Evolutionary conservation across 2,888 invertebrate genomes (phyloP), one percentile per base, ranked within the genome.

Genomic region (Tetramorium bicarinatum): DNA sequence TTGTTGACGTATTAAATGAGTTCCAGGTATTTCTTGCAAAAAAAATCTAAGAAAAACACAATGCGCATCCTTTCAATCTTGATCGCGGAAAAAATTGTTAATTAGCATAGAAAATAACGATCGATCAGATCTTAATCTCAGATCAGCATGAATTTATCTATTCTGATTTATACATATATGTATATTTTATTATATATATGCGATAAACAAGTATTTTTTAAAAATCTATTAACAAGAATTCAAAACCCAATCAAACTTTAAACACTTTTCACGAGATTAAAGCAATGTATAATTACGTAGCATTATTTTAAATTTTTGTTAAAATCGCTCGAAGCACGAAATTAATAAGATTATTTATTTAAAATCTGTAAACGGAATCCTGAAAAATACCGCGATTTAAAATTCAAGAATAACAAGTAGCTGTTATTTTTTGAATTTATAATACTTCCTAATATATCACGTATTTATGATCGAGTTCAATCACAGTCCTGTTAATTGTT

Each of bases 11-110:
- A 3, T 34, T 49, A n/a, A 66, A 66, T 4, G 18, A 41, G 25
- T 54, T 77, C 13, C 38, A 52, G 18, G 11, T 79, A 66, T 79
- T 79, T 41, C 21, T 79, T 21, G 2, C 6, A 56, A 69, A 47
- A 67, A 47, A 15, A 9, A 21, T 4, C 3, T 2, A 7, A 21
- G 11, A 29, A 69, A 67, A 56, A 67, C 9, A 34, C 7, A 4
- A 41, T 38, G 15, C 4, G 2, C 3, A 3, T 44, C 21, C 47
- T 11, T 1, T 52, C 8, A n/a, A 47, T 47, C 11, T 15, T 9
- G 21, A 62, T 47, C 9, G 21, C 2, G 7, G 44, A 15, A 66
- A 25, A 13, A 13, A 41, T 41, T 29, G n/a, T 52, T 64, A 54
- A 54, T 66, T 41, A 29, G 18, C n/a, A 9, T 13, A 41, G 9